phyloP scores from a whole-genome alignment of 2,797 vertebrate species.

The Sandelia bainsii region DNA sequence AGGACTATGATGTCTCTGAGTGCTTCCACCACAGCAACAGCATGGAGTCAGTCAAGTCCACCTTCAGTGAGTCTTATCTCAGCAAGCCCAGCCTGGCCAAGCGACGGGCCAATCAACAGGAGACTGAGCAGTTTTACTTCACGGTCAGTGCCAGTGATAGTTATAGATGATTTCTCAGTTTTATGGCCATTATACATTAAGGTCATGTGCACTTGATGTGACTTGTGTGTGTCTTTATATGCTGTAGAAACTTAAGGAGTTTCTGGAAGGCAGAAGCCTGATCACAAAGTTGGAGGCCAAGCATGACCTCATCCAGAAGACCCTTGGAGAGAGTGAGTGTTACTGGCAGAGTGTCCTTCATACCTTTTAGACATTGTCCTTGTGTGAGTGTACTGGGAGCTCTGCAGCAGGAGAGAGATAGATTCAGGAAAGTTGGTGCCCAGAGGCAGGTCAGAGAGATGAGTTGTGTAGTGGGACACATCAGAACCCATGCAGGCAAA shows the following conservation, averaged over 20 bases:
- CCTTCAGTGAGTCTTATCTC: conserved; percentile 96
- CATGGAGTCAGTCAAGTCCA: conserved; percentile 98
- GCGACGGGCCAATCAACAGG: conserved; percentile 96
- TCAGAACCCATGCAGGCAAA: conserved; percentile 43
- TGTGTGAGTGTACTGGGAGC: conserved; percentile 28
- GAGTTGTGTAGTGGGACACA: conserved; percentile 39
- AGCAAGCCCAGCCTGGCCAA: conserved; percentile 99
- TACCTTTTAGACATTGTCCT: conserved; percentile 31
- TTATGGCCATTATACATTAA: conserved; percentile 14
- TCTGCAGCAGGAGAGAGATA: conserved; percentile 6
- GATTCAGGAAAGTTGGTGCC: conserved; percentile 27
- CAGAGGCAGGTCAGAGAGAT: conserved; percentile 30
- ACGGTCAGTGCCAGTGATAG: conserved; percentile 84
- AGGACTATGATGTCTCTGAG: conserved; percentile 97
- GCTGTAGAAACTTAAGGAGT: conserved; percentile 97
- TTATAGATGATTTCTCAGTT: background rate
- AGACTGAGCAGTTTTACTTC: conserved; percentile 99
- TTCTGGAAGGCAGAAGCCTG: conserved; percentile 96
- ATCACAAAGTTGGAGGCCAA: conserved; percentile 98
- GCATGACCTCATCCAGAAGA: conserved; percentile 96
- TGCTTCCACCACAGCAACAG: conserved; percentile 99
- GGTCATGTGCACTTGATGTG: background rate
- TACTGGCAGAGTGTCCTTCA: conserved; percentile 42
- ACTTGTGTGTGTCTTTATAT: conserved; percentile 15
- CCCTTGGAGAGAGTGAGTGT: conserved; percentile 96